Evolutionary conservation across 2,888 invertebrate species (phyloP), one percentile per base, ranked within the genome.

Genomic region (Priocnemis perturbator): DNA sequence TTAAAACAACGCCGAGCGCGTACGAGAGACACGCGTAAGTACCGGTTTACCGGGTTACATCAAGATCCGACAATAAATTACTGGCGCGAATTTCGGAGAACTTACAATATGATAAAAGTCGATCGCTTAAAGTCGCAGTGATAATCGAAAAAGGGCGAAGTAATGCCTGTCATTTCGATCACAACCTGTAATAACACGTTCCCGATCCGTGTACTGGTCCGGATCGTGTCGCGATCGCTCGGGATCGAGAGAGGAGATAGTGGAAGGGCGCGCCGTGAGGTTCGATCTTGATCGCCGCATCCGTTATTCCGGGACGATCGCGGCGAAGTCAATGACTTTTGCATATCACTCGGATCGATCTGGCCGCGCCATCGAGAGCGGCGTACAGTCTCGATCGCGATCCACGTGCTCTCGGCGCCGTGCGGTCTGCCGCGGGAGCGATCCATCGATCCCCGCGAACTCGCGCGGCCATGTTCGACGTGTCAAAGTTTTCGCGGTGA

Each of bases 301-400:
- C 76, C 76, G 76, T 77, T 77, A 76, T 75, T 71, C 76, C 71
- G 57, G 71, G 69, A 71, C 67, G 76, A 76, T 76, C 76, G 71
- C 30, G 4, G 48, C 58, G 60, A 59, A 77, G 76, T 76, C 76
- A 77, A 77, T 77, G 76, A 77, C 76, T 77, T 76, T 77, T 76
- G 76, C 73, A 76, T 76, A 77, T 77, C 76, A 59, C 47, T 15
- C 19, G 26, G 64, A 73, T 73, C 73, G 76, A 75, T 75, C 75
- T 72, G 26, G 44, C 44, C 20, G 30, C 19, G 20, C 47, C 30
- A n/a, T 30, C 17, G 17, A 45, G 62, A 53, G 23, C 30, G 55
- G 60, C 58, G 20, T 30, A 44, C 37, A 56, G 57, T 63, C 58
- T 61, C 50, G 64, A 60, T 63, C 56, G 58, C 53, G 50, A 52